These are phyloP conservation scores for Protophormia terraenovae DNA, from an alignment of 2,888 invertebrate species.

Conservation along the genomic window DNA sequence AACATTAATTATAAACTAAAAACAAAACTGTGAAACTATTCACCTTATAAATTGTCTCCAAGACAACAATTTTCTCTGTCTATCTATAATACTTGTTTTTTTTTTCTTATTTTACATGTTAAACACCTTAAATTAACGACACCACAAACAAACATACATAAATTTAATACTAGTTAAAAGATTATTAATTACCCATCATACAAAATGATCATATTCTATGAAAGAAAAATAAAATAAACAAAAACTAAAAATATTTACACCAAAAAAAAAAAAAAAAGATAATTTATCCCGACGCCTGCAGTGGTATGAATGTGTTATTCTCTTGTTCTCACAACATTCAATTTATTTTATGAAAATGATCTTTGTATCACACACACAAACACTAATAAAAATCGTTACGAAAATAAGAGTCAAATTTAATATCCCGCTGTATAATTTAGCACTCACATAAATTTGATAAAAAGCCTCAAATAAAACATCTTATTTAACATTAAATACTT, in stretches of 20 bases:
- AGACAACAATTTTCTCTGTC: not conserved
- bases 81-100: not conserved
- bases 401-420: constrained; percentile 38
- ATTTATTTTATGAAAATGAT: constrained; percentile 50
- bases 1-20: constrained; percentile 40
- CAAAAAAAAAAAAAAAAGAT: constrained; percentile 32
- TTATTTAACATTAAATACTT: constrained; percentile 57
- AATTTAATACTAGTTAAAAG: constrained; percentile 38
- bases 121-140: constrained; percentile 60
- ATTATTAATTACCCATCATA: constrained; percentile 50
- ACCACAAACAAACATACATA: constrained; percentile 24
- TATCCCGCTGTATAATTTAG: constrained; percentile 67
- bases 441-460: constrained; percentile 73
- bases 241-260: constrained; percentile 53
- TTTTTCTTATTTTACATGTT: constrained; percentile 40
- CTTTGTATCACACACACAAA: not conserved
- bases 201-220: constrained; percentile 14
- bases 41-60: constrained; percentile 13
- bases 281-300: constrained; percentile 54
- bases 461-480: constrained; percentile 61
- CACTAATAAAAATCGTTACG: not conserved
- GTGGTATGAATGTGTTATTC: constrained; percentile 20
- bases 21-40: constrained; percentile 51
- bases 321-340: constrained; percentile 56
- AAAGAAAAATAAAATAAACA: not conserved